Evolutionary conservation across 2,797 vertebrate species (phyloP), one percentile per base, ranked within the genome.

Genomic region (Poecilia wingei): DNA sequence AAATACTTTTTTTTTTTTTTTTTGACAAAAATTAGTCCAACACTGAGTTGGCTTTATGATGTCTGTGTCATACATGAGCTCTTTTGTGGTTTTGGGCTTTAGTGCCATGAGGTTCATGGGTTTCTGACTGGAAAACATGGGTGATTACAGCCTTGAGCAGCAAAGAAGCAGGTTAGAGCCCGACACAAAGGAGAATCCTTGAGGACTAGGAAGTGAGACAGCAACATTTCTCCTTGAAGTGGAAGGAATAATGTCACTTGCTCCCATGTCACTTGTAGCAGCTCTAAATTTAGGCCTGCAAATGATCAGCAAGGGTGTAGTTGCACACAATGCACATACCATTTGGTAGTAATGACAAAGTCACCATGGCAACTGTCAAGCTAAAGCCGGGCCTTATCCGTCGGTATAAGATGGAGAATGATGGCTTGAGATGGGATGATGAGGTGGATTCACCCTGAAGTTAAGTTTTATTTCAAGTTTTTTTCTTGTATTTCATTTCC

Each of bases 321-420:
- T 88, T 82, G 90, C 84, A 86, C 91, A 90, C 87, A 83, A 82
- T 80, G 47, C 79, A 79, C 91, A 89, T 94, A 89, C 89, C 93
- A 91, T 92, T 88, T 82, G 85, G 53, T 84, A 87, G 89, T 91
- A 93, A 90, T 31, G 84, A 89, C 88, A 90, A 84, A 79, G 84
- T 96, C 79, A 12, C 94, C 91, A 95, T 95, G 91, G 95, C 89
- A 95, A 96, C 95, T 91, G 93, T 92, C 93, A 93, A 90, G 84
- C 89, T 82, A 88, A 90, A 86, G 81, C 83, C 53, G 68, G 74
- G 79, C 83, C 84, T 90, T 83, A 84, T 91, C 87, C 79, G 87
- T 91, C 81, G 75, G 87, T 85, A 74, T 84, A 79, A 90, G 84
- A 81, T 72, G 72, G 76, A 61, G 74, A 89, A 75, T 59, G 73